Evolutionary conservation across 2,888 invertebrate genomes (phyloP).

Genomic region (Polia nebulosa): DNA sequence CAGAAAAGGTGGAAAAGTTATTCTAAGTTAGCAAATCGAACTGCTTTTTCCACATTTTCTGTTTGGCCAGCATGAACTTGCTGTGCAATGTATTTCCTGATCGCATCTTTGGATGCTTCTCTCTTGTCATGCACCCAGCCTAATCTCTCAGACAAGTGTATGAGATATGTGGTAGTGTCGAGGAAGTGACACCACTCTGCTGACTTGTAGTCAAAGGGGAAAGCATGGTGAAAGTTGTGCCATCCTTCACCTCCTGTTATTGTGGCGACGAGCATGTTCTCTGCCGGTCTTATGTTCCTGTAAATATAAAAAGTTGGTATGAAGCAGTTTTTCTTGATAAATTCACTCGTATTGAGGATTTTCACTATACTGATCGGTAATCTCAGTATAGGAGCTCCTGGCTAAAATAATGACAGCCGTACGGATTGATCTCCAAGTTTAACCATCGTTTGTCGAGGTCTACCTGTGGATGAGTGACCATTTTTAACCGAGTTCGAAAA

Average conservation of each 20-base stretch:
- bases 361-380: too few species aligned
- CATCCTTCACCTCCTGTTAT: constrained; percentile 27
- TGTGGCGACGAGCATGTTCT: constrained; percentile 5
- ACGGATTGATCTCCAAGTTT: too few species aligned
- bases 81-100: constrained; percentile 10
- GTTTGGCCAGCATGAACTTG: neutral
- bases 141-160: constrained; percentile 22
- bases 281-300: constrained; percentile 14
- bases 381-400: too few species aligned
- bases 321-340: too few species aligned
- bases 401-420: too few species aligned
- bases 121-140: constrained; percentile 29
- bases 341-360: too few species aligned
- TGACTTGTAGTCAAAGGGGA: constrained; percentile 8
- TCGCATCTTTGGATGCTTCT: constrained; percentile 11
- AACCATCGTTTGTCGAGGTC: too few species aligned
- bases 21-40: neutral
- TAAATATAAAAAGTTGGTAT: neutral
- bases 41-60: neutral
- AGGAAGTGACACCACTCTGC: constrained; percentile 9
- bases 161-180: constrained; percentile 4
- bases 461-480: too few species aligned
- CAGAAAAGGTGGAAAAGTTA: too few species aligned
- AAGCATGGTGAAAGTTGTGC: constrained; percentile 28
- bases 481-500: too few species aligned